A percentile compares a stretch with the other conserved stretches of the same genome.
Evolutionary conservation across 2,113 vertebrate species (phyloP).

Genomic region (Silurus meridionalis): DNA sequence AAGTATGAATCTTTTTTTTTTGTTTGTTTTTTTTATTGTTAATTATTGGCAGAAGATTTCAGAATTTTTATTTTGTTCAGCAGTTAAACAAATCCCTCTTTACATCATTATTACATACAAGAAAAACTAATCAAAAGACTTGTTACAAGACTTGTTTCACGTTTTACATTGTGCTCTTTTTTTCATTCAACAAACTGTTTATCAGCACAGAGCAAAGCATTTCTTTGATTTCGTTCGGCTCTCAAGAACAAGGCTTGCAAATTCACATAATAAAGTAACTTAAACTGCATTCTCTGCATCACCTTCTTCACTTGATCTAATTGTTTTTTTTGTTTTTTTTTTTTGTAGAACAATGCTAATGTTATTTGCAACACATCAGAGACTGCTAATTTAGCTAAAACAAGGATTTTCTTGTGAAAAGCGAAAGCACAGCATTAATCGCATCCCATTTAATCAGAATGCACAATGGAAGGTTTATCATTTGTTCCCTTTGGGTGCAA

Average conservation of each 20-base stretch:
- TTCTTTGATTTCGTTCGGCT: not conserved
- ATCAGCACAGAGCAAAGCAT: not conserved
- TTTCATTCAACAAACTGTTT: not conserved
- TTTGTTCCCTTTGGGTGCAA: too few relatives aligned
- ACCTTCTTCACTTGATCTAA: too few relatives aligned
- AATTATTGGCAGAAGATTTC: not conserved
- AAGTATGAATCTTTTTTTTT: not conserved
- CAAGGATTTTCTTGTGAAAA: too few relatives aligned
- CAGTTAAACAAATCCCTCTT: not conserved
- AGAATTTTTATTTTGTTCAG: not conserved
- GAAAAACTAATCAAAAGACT: not conserved
- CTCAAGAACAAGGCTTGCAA: not conserved
- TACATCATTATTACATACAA: not conserved
- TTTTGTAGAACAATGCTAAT: too few relatives aligned
- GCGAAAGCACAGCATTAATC: too few relatives aligned
- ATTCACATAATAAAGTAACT: not conserved
- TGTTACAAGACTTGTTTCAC: not conserved
- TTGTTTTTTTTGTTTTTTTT: not conserved
- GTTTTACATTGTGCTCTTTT: not conserved
- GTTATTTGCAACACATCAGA: not conserved
- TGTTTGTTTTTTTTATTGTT: not conserved
- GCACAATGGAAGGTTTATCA: too few relatives aligned
- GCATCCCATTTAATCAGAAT: too few relatives aligned
- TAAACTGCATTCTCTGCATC: not conserved
- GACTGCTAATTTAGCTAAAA: not conserved